Evolutionary conservation across 2,113 vertebrate genomes (phyloP), one percentile per base, ranked within the genome.

Genomic region (Nymphicus hollandicus): DNA sequence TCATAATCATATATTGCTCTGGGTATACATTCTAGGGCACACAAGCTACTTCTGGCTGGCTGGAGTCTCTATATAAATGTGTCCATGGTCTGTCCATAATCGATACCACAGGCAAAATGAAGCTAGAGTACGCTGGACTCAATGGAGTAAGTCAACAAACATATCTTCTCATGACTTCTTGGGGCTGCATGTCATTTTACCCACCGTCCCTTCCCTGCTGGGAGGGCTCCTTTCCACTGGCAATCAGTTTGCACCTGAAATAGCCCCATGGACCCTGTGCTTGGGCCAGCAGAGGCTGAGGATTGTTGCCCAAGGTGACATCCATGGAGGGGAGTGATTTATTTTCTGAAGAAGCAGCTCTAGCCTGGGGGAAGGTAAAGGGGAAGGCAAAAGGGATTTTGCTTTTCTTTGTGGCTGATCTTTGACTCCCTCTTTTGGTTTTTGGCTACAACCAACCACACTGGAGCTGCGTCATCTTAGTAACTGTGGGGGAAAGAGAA

Each of bases 231-330:
- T 78, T 86, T 76, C 65, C 31, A 22, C 14, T 41, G 65, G 64
- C 73, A 90, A 86, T 50, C 63, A 47, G 24, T 22, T 93, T 86
- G 61, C 56, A 76, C 23, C 17, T 28, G 29, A 64, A 91, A 72
- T 0, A 81, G 28, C 61, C 47, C 52, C 24, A 10, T 1, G 3
- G 65, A 64, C 13, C n/a, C 50, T 12, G 3, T 9, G 2, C 61
- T 78, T 23, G 47, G 47, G 33, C 18, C 46, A 74, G 72, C 76
- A 95, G 60, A 79, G n/a, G 63, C 31, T 58, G 63, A 65, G 23
- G 35, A 24, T 4, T 10, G 55, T 71, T 70, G 64, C 31, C 66
- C n/a, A 20, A 46, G 35, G 68, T 47, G 25, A 68, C 50, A 73
- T 27, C 33, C 61, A 19, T 22, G 39, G 46, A 86, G 55, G 11